These are phyloP conservation scores for Nemoura dubitans DNA, from an alignment of 2,888 invertebrate genomes.

Conservation along the genomic window DNA sequence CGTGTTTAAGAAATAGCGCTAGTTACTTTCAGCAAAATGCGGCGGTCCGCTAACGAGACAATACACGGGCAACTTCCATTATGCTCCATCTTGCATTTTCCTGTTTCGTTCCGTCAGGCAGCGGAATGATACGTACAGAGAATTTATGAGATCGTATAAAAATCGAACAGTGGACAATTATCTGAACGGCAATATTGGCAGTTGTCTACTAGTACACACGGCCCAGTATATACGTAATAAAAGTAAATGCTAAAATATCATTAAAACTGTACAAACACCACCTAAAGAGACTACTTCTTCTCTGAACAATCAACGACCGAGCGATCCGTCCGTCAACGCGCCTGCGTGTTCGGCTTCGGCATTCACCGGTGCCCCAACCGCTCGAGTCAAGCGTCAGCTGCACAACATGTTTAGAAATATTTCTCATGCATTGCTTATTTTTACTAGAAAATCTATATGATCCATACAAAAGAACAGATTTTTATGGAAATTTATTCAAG, in stretches of 20 bases:
- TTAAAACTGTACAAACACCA: neutral
- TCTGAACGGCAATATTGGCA: neutral
- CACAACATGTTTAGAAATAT: too few species aligned
- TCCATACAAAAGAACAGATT: too few species aligned
- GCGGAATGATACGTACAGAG: conserved; percentile 49
- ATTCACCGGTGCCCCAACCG: neutral
- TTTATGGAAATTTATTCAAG: too few species aligned
- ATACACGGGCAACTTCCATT: conserved; percentile 47
- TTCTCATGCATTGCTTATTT: too few species aligned
- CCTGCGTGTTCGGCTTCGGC: neutral
- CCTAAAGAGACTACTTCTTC: neutral
- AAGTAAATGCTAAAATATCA: neutral
- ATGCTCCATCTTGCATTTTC: conserved; percentile 46
- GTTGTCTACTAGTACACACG: neutral
- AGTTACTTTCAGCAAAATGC: conserved; percentile 42
- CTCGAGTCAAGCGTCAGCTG: neutral
- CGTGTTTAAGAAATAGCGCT: conserved; percentile 42
- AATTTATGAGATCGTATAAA: conserved; percentile 7
- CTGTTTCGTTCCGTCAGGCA: conserved; percentile 47
- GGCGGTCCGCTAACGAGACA: conserved; percentile 43
- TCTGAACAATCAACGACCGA: neutral
- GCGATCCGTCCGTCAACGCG: neutral
- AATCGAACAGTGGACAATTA: neutral
- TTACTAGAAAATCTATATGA: too few species aligned
- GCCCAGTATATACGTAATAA: neutral